Evolutionary conservation across 2,797 vertebrate species (phyloP).

Genomic region (Bothrops alternatus): DNA sequence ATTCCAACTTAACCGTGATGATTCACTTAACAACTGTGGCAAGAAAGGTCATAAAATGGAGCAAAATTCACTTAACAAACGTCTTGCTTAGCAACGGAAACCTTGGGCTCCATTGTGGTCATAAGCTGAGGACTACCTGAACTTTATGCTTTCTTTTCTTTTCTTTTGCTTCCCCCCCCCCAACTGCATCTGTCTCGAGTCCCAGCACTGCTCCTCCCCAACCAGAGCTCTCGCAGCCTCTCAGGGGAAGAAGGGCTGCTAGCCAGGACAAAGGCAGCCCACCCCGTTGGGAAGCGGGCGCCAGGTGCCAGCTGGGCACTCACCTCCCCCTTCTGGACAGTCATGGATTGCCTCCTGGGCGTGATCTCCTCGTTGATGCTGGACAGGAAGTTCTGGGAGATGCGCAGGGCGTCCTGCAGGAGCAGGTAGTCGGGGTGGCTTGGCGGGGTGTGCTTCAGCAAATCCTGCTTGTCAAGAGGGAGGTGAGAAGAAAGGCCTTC

Average conservation of each 20-base stretch:
- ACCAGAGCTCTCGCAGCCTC: neutral
- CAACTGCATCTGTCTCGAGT: too few relatives aligned
- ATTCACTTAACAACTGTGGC: too few relatives aligned
- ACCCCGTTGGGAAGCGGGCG: neutral
- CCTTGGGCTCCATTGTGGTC: too few relatives aligned
- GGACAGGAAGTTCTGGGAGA: conserved; percentile 98
- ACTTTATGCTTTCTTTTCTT: too few relatives aligned
- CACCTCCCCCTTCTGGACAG: conserved; percentile 95
- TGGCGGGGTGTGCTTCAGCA: conserved; percentile 93
- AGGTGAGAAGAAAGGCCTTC: neutral
- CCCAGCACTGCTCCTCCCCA: neutral
- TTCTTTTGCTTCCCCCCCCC: too few relatives aligned
- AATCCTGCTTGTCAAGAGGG: conserved; percentile 75
- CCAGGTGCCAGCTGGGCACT: conserved; percentile 44
- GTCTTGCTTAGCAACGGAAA: too few relatives aligned
- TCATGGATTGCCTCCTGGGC: conserved; percentile 91
- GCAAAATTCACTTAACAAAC: too few relatives aligned
- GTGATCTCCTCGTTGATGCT: conserved; percentile 98
- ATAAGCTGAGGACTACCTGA: too few relatives aligned
- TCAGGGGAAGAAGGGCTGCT: neutral
- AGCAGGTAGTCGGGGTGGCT: conserved; percentile 90
- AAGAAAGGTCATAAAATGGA: too few relatives aligned
- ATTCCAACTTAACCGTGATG: too few relatives aligned
- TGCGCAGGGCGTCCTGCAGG: conserved; percentile 92
- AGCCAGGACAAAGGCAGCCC: neutral